Evolutionary conservation across 2,888 invertebrate genomes (phyloP).

Genomic region (Tuta absoluta): DNA sequence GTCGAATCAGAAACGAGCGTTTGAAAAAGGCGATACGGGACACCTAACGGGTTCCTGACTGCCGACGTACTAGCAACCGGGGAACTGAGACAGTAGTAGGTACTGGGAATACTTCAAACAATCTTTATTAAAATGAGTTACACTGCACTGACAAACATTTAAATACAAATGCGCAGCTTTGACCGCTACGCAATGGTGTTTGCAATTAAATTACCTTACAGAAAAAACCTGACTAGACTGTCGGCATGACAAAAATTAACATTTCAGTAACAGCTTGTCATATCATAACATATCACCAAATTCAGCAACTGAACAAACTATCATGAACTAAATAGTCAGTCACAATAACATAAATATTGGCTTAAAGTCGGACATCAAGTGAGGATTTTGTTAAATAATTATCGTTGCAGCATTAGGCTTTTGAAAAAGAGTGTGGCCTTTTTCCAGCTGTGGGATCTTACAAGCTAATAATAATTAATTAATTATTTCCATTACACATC

Average conservation of each 20-base stretch:
- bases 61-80: slow-evolving; percentile 37
- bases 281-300: too few relatives aligned
- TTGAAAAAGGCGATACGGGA: slow-evolving; percentile 75
- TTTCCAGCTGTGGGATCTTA: too few relatives aligned
- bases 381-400: too few relatives aligned
- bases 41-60: slow-evolving; percentile 64
- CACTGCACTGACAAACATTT: neutral
- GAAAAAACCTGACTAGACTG: slow-evolving; percentile 3
- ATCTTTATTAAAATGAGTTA: neutral
- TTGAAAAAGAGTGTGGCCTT: too few relatives aligned
- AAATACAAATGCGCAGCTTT: slow-evolving; percentile 7
- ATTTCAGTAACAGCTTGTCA: neutral
- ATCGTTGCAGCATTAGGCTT: too few relatives aligned
- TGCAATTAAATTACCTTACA: slow-evolving; percentile 7
- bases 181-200: slow-evolving; percentile 8
- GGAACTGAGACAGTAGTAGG: slow-evolving; percentile 52
- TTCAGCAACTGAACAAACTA: too few relatives aligned
- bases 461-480: too few relatives aligned
- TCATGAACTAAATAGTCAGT: too few relatives aligned
- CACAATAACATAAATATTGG: too few relatives aligned
- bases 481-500: neutral
- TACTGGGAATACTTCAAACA: slow-evolving; percentile 47
- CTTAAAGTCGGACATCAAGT: too few relatives aligned
- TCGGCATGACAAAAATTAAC: neutral
- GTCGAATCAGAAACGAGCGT: slow-evolving; percentile 72